Conservation (phyloP, 2,797 vertebrate genomes). For the Chrosomus eos region DNA sequence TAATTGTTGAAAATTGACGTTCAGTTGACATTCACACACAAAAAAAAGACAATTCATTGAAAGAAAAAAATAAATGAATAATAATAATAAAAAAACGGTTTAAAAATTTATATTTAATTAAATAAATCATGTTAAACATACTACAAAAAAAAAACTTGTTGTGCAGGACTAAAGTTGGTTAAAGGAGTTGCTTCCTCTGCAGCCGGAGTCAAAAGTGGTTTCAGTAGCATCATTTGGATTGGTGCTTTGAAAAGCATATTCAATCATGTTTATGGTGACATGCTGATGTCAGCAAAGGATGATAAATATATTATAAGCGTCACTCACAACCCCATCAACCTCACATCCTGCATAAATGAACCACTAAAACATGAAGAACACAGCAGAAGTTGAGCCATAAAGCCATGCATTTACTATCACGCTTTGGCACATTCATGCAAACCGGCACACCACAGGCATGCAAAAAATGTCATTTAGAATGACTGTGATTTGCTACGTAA, state of each 20-base stretch:
- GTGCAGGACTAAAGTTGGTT: slow-evolving; percentile 18
- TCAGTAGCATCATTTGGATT: slow-evolving; percentile 8
- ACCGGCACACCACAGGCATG: slow-evolving; percentile 12
- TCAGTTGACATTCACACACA: background rate
- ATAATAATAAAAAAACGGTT: background rate
- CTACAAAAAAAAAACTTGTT: background rate
- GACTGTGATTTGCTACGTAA: slow-evolving; percentile 26
- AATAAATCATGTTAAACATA: background rate
- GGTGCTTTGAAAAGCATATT: background rate
- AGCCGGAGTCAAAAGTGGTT: background rate
- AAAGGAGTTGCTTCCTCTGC: slow-evolving; percentile 4
- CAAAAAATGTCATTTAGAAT: background rate
- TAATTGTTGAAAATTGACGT: background rate
- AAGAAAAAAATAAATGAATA: background rate
- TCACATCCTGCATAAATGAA: slow-evolving; percentile 23
- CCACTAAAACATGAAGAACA: background rate
- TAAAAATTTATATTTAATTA: background rate
- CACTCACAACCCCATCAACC: slow-evolving; percentile 30
- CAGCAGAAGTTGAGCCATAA: background rate
- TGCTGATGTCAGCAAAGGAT: background rate
- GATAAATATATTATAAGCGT: background rate
- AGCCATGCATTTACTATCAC: slow-evolving; percentile 20
- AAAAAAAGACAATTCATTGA: background rate
- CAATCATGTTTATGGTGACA: slow-evolving; percentile 7
- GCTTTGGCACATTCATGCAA: background rate